Evolutionary conservation across 2,888 invertebrate genomes (phyloP).

Genomic region (Perithous albicinctus): DNA sequence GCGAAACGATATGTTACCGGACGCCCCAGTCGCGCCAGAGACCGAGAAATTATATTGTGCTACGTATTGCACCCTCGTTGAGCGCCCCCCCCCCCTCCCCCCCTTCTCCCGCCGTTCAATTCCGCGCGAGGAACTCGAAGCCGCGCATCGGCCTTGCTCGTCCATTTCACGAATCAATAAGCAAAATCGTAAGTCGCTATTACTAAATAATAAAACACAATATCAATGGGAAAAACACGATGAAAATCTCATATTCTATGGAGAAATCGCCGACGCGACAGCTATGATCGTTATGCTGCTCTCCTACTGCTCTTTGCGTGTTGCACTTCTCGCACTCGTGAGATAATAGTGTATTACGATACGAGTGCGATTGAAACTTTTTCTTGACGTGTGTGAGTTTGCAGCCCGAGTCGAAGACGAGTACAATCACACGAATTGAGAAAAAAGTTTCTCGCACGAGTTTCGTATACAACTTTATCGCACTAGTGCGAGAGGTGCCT

Average conservation of each 20-base stretch:
- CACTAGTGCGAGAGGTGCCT: too few species aligned
- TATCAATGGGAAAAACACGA: not conserved
- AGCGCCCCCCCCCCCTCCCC: not conserved
- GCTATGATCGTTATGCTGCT: slow-evolving; percentile 15
- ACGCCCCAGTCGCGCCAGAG: slow-evolving; percentile 16
- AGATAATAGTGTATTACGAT: too few species aligned
- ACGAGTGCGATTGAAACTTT: too few species aligned
- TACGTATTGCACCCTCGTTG: slow-evolving; percentile 26
- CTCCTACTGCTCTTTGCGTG: not conserved
- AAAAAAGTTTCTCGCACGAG: too few species aligned
- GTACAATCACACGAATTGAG: too few species aligned
- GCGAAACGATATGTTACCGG: slow-evolving; percentile 52
- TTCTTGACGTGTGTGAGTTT: too few species aligned
- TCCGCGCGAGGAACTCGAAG: too few species aligned
- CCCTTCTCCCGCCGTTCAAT: too few species aligned
- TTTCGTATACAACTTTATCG: too few species aligned
- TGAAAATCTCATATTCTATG: slow-evolving; percentile 58
- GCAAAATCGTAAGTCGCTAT: slow-evolving; percentile 40
- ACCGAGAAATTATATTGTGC: slow-evolving; percentile 56
- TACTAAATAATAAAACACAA: slow-evolving; percentile 19
- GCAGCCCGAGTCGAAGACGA: too few species aligned
- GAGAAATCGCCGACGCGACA: slow-evolving; percentile 50
- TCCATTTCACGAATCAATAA: slow-evolving; percentile 27
- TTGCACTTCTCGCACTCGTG: too few species aligned
- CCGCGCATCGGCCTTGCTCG: too few species aligned